Evolutionary conservation across 2,888 invertebrate genomes (phyloP).

Genomic region (Apotomis turbidana): DNA sequence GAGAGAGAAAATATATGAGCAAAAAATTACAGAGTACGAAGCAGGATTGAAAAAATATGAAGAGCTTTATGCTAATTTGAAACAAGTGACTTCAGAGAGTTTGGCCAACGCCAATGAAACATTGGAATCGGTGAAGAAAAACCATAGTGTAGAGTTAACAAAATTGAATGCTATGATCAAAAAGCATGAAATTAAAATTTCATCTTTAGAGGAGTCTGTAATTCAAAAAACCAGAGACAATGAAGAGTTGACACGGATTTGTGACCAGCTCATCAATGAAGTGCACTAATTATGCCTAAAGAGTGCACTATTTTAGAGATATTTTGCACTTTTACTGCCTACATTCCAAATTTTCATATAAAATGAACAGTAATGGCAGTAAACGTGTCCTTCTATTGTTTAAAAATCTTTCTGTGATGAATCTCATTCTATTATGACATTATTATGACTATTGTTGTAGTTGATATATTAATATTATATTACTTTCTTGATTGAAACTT

Average conservation of each 20-base stretch:
- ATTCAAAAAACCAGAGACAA: constrained; percentile 95
- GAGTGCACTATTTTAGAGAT: constrained; percentile 31
- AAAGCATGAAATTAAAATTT: constrained; percentile 93
- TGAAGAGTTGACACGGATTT: constrained; percentile 93
- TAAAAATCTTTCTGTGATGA: constrained; percentile 58
- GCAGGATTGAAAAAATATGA: constrained; percentile 89
- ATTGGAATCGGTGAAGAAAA: constrained; percentile 88
- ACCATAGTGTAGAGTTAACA: constrained; percentile 90
- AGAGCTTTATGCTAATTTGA: constrained; percentile 91
- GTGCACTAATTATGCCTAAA: constrained; percentile 57
- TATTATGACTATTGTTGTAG: constrained; percentile 46
- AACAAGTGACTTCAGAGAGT: constrained; percentile 93
- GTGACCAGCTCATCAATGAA: constrained; percentile 94
- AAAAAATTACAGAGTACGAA: constrained; percentile 87
- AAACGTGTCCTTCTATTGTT: constrained; percentile 31
- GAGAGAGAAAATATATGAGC: constrained; percentile 86
- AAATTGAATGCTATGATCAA: constrained; percentile 93
- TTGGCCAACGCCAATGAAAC: constrained; percentile 90
- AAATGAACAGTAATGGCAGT: background rate
- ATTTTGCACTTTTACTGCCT: background rate
- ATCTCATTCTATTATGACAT: constrained; percentile 52
- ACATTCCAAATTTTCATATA: background rate
- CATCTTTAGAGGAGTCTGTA: constrained; percentile 91
- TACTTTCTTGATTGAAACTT: constrained; percentile 25
- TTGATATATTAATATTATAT: constrained; percentile 21